Evolutionary conservation across 2,888 invertebrate genomes (phyloP).

Genomic region (Eupeodes luniger): DNA sequence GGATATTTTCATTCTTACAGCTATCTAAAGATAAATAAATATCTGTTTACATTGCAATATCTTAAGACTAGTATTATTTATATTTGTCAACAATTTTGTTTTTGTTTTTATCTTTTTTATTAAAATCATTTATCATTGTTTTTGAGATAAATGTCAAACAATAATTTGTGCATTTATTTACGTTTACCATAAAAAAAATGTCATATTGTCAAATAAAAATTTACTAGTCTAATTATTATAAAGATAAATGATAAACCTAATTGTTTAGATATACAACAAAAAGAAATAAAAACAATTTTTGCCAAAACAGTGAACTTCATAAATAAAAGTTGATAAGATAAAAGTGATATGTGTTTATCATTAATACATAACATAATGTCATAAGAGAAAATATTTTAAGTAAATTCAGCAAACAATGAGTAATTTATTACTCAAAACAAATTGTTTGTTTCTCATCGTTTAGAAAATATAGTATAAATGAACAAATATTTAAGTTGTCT

Average conservation of each 20-base stretch:
- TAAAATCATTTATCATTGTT: too few relatives aligned
- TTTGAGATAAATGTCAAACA: slow-evolving; percentile 8
- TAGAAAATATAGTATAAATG: neutral
- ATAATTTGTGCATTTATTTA: slow-evolving; percentile 26
- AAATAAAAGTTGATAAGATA: slow-evolving; percentile 7
- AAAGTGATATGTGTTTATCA: slow-evolving; percentile 1
- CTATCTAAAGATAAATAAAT: too few relatives aligned
- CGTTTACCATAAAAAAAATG: neutral
- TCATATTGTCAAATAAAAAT: too few relatives aligned
- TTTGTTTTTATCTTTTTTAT: too few relatives aligned
- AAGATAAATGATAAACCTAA: too few relatives aligned
- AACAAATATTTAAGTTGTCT: too few relatives aligned
- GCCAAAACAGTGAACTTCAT: neutral
- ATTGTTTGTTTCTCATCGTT: neutral
- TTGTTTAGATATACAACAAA: too few relatives aligned
- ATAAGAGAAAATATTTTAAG: slow-evolving; percentile 1
- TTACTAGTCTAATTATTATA: too few relatives aligned
- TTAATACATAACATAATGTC: neutral
- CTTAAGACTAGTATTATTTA: neutral
- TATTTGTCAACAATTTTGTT: too few relatives aligned
- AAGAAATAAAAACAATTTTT: neutral
- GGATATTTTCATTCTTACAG: too few relatives aligned
- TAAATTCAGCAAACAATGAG: neutral
- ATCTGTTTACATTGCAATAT: too few relatives aligned
- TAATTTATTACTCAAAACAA: neutral